Conservation (phyloP, 2,888 invertebrate species). For the Volucella zonaria region DNA sequence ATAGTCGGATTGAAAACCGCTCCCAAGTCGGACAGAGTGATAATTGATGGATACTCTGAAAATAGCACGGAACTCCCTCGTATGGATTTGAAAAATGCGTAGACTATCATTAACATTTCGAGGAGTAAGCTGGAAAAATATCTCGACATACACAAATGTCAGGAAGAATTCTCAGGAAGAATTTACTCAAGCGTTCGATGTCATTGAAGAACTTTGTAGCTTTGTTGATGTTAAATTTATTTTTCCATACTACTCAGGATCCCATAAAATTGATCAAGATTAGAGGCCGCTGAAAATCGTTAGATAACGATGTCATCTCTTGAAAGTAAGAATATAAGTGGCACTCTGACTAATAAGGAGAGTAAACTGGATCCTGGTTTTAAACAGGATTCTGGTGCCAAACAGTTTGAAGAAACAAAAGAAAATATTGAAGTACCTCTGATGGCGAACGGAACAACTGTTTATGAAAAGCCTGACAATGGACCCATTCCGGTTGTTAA, state of each 20-base stretch:
- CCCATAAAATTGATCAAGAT: conserved; percentile 80
- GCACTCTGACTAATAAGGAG: too few relatives aligned
- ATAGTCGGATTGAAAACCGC: too few relatives aligned
- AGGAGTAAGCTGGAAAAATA: too few relatives aligned
- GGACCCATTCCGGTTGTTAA: conserved; percentile 79
- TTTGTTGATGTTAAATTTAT: conserved; percentile 81
- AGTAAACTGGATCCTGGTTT: too few relatives aligned
- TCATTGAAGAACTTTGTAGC: conserved; percentile 83
- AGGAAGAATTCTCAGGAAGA: conserved; percentile 78
- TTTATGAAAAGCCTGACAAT: conserved; percentile 81
- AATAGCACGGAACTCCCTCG: too few relatives aligned
- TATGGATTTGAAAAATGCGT: too few relatives aligned
- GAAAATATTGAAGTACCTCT: neutral
- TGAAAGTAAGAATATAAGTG: conserved; percentile 26
- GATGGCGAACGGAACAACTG: conserved; percentile 44
- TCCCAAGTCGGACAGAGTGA: too few relatives aligned
- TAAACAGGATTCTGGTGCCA: conserved; percentile 71
- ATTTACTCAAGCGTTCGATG: conserved; percentile 82
- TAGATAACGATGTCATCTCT: conserved; percentile 59
- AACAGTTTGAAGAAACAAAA: conserved; percentile 93
- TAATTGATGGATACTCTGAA: too few relatives aligned
- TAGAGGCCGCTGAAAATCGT: conserved; percentile 81
- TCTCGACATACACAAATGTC: conserved; percentile 79
- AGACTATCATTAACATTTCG: too few relatives aligned
- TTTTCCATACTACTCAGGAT: conserved; percentile 77